These are phyloP conservation scores for Rotaria socialis DNA, from an alignment of 2,888 invertebrate genomes.

Conservation along the genomic window DNA sequence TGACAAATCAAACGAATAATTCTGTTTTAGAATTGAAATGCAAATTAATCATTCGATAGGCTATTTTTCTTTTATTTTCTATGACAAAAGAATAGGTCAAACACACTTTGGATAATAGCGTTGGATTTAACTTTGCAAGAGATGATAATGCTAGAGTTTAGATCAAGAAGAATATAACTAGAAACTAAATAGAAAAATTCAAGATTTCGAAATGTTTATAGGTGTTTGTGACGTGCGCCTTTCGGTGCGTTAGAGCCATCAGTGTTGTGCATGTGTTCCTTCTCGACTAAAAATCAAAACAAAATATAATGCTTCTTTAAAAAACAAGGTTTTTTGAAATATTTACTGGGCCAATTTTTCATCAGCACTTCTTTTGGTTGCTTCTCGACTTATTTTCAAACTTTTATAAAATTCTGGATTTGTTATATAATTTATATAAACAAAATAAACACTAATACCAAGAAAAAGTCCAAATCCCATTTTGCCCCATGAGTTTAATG, in stretches of 20 bases:
- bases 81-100: not conserved
- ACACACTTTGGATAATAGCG: not conserved
- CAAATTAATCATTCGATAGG: not conserved
- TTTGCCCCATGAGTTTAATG: not conserved
- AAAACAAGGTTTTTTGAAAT: too few relatives aligned
- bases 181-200: not conserved
- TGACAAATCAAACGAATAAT: too few relatives aligned
- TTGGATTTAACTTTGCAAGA: not conserved
- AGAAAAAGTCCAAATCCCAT: not conserved
- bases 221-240: not conserved
- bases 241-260: not conserved
- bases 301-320: too few relatives aligned
- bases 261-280: not conserved
- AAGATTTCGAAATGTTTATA: not conserved
- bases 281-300: not conserved
- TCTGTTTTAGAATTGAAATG: not conserved
- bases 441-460: not conserved
- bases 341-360: not conserved
- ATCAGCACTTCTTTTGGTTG: not conserved
- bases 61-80: not conserved
- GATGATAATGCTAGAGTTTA: not conserved
- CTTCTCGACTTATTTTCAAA: not conserved
- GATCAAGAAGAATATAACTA: not conserved
- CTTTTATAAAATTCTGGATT: constrained; percentile 11
- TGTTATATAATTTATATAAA: not conserved